Conservation (phyloP, 2,888 invertebrate genomes). For the Teleogryllus oceanicus region DNA sequence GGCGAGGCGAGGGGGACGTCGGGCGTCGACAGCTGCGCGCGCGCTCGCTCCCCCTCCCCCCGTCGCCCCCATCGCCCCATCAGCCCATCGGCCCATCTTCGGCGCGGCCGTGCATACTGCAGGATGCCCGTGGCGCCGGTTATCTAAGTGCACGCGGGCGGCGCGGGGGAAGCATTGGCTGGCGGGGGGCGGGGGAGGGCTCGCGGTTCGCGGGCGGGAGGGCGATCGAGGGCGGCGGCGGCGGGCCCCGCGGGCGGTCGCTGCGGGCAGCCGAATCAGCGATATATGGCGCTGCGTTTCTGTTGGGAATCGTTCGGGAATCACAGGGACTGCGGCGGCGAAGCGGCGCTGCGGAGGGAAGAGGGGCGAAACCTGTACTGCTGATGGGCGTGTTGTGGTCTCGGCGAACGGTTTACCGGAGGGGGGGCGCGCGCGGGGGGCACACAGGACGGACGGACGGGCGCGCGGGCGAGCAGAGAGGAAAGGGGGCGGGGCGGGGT, state of each 20-base stretch:
- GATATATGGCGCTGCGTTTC: constrained; percentile 18
- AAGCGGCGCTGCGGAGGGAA: background rate
- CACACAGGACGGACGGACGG: no score
- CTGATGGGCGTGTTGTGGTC: constrained; percentile 18
- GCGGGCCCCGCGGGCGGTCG: constrained; percentile 8
- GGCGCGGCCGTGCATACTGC: no score
- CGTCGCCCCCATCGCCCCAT: background rate
- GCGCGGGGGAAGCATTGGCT: background rate
- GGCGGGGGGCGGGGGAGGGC: background rate
- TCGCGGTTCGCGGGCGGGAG: background rate
- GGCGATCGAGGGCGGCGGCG: background rate
- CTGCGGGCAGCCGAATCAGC: constrained; percentile 18
- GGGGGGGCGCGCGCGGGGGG: background rate
- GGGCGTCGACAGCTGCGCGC: background rate
- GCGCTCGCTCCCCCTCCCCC: background rate
- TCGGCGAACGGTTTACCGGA: constrained; percentile 18
- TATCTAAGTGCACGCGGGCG: no score
- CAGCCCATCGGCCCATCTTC: background rate
- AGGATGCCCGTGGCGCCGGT: no score
- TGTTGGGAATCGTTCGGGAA: constrained; percentile 18
- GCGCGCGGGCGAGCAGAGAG: no score
- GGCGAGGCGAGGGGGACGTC: background rate
- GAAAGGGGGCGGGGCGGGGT: no score
- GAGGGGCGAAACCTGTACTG: constrained; percentile 6
- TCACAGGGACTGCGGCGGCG: background rate